phyloP scores from a whole-genome alignment of 2,797 vertebrate genomes.

The Pristis pectinata region DNA sequence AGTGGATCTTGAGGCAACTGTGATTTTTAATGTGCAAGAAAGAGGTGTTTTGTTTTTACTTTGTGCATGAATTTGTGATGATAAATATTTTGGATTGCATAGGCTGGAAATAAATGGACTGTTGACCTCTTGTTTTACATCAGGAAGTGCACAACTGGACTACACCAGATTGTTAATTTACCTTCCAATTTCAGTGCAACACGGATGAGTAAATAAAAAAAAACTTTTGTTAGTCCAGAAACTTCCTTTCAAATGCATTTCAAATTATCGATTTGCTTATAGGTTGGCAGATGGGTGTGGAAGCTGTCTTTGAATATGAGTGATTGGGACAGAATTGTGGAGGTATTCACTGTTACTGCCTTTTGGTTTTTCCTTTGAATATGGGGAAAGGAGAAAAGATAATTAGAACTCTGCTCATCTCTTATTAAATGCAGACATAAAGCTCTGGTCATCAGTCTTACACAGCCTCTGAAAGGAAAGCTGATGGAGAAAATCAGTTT shows the following conservation, averaged over 20 bases:
- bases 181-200: neutral
- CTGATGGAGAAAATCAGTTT: neutral
- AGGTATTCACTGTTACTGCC: neutral
- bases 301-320: neutral
- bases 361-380: neutral
- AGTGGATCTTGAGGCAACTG: neutral
- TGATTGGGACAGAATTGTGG: neutral
- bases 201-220: neutral
- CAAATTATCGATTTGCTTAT: neutral
- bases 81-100: neutral
- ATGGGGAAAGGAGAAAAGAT: neutral
- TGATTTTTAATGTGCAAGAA: neutral
- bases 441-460: neutral
- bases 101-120: neutral
- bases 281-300: neutral
- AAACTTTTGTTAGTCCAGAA: neutral
- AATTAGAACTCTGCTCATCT: neutral
- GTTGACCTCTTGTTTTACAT: neutral
- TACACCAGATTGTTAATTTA: neutral
- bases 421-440: neutral
- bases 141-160: neutral
- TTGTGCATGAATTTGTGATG: neutral
- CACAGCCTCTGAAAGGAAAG: neutral
- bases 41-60: neutral
- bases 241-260: neutral